A percentile compares a stretch with the other conserved stretches of the same genome.
phyloP scores from a whole-genome alignment of 2,888 invertebrate genomes.

The Catocala sponsa region DNA sequence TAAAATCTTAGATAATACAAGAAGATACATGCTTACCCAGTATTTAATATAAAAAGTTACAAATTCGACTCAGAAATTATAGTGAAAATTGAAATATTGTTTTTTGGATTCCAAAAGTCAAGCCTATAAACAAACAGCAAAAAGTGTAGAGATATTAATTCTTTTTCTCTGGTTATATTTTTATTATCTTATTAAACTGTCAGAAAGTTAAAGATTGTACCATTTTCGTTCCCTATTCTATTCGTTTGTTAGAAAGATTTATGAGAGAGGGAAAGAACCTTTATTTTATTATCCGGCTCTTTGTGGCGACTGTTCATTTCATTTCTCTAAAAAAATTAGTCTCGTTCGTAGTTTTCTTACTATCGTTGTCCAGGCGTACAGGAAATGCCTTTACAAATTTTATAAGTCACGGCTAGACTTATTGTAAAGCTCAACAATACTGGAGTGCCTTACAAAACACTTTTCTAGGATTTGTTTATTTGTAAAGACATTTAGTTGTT shows the following conservation, averaged over 20 bases:
- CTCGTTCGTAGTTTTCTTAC: constrained; percentile 39
- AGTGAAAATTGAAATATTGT: constrained; percentile 40
- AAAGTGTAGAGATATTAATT: constrained; percentile 54
- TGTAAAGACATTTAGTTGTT: neutral
- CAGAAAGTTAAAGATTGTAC: constrained; percentile 85
- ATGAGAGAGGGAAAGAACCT: constrained; percentile 71
- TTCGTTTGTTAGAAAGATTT: constrained; percentile 77
- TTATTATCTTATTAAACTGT: constrained; percentile 86
- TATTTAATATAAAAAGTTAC: constrained; percentile 26
- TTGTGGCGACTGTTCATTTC: constrained; percentile 67
- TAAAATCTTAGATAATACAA: constrained; percentile 30
- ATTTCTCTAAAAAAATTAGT: constrained; percentile 50
- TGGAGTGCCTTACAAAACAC: constrained; percentile 23
- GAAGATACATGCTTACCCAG: constrained; percentile 15
- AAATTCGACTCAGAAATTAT: constrained; percentile 24
- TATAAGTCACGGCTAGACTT: constrained; percentile 35
- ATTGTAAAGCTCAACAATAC: constrained; percentile 22
- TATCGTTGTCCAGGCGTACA: constrained; percentile 44
- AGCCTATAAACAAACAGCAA: constrained; percentile 39
- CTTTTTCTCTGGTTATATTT: constrained; percentile 74
- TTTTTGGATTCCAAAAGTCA: constrained; percentile 37
- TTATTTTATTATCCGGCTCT: constrained; percentile 77
- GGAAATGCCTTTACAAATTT: constrained; percentile 48
- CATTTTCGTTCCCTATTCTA: constrained; percentile 78
- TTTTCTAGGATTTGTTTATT: constrained; percentile 7